Percentiles rank a stretch among this genome's conserved stretches.
Evolutionary conservation across 1,140 invertebrate genomes (phyloP).

Genomic region (Drosophila quadrilineata): DNA sequence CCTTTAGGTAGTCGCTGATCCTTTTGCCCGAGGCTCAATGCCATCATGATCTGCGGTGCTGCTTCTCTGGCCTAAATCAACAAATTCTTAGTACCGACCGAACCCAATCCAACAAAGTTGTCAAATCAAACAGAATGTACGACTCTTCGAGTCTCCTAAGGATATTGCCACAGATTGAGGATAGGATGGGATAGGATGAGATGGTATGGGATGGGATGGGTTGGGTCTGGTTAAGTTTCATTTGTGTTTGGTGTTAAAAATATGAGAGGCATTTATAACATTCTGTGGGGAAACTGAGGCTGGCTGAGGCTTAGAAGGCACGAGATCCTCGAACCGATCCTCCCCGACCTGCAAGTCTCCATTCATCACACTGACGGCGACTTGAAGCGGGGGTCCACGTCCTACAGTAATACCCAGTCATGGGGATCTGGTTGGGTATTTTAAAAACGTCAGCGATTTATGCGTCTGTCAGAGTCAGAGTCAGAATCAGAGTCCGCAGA

Average conservation of each 20-base stretch:
- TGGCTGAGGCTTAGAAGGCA: slow-evolving; percentile 3
- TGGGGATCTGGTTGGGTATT: slow-evolving; percentile 39
- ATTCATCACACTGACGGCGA: not conserved
- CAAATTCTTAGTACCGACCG: slow-evolving; percentile 35
- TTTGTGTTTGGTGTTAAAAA: slow-evolving; percentile 63
- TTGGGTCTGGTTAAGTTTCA: not conserved
- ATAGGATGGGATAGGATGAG: slow-evolving; percentile 27
- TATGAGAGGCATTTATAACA: slow-evolving; percentile 66
- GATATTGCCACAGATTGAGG: no score
- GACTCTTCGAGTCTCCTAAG: no score
- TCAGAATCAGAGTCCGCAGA: not conserved
- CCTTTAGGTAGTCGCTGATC: not conserved
- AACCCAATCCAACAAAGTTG: slow-evolving; percentile 59
- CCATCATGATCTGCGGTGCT: no score
- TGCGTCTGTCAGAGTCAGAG: slow-evolving; percentile 55
- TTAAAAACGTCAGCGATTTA: slow-evolving; percentile 70
- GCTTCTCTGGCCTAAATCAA: slow-evolving; percentile 60
- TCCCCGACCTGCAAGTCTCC: no score
- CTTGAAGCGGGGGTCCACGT: slow-evolving; percentile 2
- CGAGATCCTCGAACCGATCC: not conserved
- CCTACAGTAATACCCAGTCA: slow-evolving; percentile 6
- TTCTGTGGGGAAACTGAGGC: slow-evolving; percentile 13
- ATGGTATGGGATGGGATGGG: not conserved
- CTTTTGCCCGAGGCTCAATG: not conserved
- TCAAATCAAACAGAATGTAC: slow-evolving; percentile 72